Conservation (phyloP, 2,797 vertebrate species). For the Leuciscus waleckii region DNA sequence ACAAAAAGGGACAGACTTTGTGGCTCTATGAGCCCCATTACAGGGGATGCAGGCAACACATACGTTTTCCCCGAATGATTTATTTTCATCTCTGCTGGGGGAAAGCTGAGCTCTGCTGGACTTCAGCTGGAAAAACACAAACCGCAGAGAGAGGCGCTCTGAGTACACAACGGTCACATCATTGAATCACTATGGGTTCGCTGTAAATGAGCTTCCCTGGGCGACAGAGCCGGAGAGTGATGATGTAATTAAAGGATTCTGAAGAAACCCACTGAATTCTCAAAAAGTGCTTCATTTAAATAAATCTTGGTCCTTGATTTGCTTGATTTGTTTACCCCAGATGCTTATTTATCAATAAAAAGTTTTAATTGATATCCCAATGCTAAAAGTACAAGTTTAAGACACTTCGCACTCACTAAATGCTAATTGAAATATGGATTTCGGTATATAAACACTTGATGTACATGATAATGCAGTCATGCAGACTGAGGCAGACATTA, state of each 20-base stretch:
- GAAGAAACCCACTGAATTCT: slow-evolving; percentile 25
- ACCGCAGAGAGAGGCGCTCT: slow-evolving; percentile 76
- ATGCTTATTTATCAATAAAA: neutral
- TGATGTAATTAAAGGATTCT: slow-evolving; percentile 61
- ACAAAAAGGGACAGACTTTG: neutral
- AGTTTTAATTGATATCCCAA: neutral
- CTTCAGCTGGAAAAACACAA: slow-evolving; percentile 84
- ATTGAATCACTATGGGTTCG: slow-evolving; percentile 49
- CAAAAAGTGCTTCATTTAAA: slow-evolving; percentile 8
- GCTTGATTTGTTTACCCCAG: slow-evolving; percentile 30
- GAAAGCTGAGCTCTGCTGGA: slow-evolving; percentile 69
- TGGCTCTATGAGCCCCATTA: neutral
- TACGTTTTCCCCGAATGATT: slow-evolving; percentile 67
- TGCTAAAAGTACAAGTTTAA: neutral
- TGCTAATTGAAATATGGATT: neutral
- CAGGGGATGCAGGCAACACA: slow-evolving; percentile 40
- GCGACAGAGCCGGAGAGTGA: slow-evolving; percentile 72
- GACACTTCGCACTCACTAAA: neutral
- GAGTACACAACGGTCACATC: slow-evolving; percentile 71
- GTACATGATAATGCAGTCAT: neutral
- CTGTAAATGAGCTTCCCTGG: slow-evolving; percentile 70
- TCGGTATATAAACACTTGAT: neutral
- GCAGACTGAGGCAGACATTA: neutral
- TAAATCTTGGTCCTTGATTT: slow-evolving; percentile 8
- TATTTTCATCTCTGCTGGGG: slow-evolving; percentile 67